Conservation (phyloP, 2,888 invertebrate species). For the Ochlodes sylvanus region DNA sequence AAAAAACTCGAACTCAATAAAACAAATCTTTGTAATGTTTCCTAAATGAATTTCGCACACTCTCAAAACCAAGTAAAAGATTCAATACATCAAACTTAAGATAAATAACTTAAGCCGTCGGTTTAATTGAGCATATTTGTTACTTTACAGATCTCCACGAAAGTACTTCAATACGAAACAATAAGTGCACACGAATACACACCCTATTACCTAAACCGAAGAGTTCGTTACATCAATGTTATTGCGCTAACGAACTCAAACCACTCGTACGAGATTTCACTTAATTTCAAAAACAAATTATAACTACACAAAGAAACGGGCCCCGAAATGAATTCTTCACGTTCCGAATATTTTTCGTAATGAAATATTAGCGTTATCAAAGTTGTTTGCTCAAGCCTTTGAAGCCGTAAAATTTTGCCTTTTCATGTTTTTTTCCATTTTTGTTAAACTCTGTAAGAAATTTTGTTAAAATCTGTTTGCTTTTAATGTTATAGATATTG, state of each 20-base stretch:
- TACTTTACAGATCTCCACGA: not conserved
- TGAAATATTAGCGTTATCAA: slow-evolving; percentile 8
- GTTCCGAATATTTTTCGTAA: not conserved
- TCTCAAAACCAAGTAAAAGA: slow-evolving; percentile 13
- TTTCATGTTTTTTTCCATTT: not conserved
- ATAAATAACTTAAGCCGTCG: slow-evolving; percentile 6
- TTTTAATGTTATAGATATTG: not conserved
- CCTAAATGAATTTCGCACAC: slow-evolving; percentile 24
- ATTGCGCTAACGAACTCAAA: not conserved
- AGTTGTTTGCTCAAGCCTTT: slow-evolving; percentile 14
- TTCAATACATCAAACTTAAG: slow-evolving; percentile 22
- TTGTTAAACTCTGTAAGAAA: not conserved
- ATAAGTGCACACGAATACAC: no score
- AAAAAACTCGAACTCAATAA: no score
- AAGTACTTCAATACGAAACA: not conserved
- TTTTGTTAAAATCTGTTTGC: not conserved
- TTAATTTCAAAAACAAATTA: slow-evolving; percentile 37
- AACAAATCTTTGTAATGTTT: not conserved
- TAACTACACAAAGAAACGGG: slow-evolving; percentile 28
- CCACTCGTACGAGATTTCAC: not conserved
- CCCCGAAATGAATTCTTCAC: slow-evolving; percentile 26
- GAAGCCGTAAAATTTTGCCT: not conserved
- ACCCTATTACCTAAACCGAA: not conserved
- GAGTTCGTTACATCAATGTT: not conserved
- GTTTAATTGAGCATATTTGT: slow-evolving; percentile 13